A percentile compares a stretch with the other conserved stretches of the same genome.
phyloP scores from a whole-genome alignment of 2,797 vertebrate genomes.

The Silurus lanzhouensis region DNA sequence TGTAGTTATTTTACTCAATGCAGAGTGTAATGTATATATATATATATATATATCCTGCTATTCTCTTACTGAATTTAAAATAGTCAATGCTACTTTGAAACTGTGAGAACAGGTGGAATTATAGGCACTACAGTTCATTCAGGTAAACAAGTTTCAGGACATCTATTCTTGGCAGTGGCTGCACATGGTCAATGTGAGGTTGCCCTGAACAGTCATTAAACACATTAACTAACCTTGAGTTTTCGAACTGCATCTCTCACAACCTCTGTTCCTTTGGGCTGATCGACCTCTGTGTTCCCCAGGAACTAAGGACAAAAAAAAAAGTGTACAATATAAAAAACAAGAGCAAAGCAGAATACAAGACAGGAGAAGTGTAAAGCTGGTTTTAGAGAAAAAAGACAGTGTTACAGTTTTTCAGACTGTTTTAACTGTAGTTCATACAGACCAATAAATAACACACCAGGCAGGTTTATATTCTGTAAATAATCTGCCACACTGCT shows the following conservation, averaged over 20 bases:
- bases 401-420: background rate
- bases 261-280: constrained; percentile 96
- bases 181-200: background rate
- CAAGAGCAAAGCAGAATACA: background rate
- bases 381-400: background rate
- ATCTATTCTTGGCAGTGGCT: background rate
- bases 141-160: constrained; percentile 13
- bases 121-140: background rate
- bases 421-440: background rate
- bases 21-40: too few relatives aligned
- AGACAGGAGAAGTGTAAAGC: background rate
- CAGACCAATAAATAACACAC: background rate
- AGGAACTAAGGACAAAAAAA: constrained; percentile 79
- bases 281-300: constrained; percentile 94
- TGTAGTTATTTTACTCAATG: background rate
- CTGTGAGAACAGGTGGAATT: background rate
- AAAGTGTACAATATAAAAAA: background rate
- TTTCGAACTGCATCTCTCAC: constrained; percentile 96
- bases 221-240: constrained; percentile 83
- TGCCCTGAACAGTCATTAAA: constrained; percentile 23
- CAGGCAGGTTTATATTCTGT: background rate
- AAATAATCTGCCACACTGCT: background rate
- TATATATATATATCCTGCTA: too few relatives aligned
- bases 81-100: too few relatives aligned
- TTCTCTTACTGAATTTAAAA: too few relatives aligned